Evolutionary conservation across 35 echinoderm and acorn worm species (phyloP).

Genomic region (Lytechinus variegatus): DNA sequence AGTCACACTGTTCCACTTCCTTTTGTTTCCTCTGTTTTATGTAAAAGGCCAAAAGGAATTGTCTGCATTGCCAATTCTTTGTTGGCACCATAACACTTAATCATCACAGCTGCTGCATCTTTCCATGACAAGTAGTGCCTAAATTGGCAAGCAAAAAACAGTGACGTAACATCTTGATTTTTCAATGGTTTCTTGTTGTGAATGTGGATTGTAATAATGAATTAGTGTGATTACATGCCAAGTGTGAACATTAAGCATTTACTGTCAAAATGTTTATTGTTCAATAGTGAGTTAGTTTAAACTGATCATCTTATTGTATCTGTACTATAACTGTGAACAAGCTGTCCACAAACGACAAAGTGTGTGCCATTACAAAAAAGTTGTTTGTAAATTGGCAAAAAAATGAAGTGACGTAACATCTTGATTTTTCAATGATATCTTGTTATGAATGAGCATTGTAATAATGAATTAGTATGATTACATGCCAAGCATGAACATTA

Average conservation of each 20-base stretch:
- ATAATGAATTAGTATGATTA: not conserved
- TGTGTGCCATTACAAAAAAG: not conserved
- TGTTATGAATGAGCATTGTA: not conserved
- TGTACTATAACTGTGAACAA: too few species aligned
- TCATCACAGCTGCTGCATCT: not conserved
- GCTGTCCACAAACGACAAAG: too few species aligned
- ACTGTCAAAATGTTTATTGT: too few species aligned
- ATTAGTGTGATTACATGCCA: too few species aligned
- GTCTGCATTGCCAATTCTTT: not conserved
- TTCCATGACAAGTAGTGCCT: not conserved
- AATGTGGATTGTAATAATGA: not conserved
- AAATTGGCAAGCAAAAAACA: not conserved
- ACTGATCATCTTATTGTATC: too few species aligned
- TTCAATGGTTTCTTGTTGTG: not conserved
- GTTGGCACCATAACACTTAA: not conserved
- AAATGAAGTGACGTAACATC: not conserved
- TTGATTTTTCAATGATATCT: not conserved
- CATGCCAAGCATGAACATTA: not conserved
- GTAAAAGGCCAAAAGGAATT: too few species aligned
- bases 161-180: not conserved
- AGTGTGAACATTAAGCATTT: too few species aligned
- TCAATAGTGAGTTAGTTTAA: too few species aligned
- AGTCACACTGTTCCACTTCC: too few species aligned
- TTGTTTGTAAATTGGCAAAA: not conserved
- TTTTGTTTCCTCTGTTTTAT: too few species aligned